Evolutionary conservation across 2,888 invertebrate species (phyloP), one percentile per base, ranked within the genome.

Genomic region (Brenthis ino): DNA sequence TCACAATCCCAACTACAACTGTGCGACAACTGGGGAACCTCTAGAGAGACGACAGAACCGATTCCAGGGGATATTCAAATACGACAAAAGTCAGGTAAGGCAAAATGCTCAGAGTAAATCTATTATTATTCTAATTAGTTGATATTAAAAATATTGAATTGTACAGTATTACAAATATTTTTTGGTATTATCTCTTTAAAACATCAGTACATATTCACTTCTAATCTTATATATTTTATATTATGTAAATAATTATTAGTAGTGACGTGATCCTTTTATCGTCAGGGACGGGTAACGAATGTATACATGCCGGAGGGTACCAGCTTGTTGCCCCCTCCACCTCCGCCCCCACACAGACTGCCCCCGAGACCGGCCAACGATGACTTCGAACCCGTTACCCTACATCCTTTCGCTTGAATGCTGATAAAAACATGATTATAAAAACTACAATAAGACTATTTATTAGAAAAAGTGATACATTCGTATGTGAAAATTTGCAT

Each of bases 1-100:
- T 87, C 96, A 97, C 57, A 98, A 98, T 91, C 98, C 98, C 4
- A 98, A 97, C 84, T 98, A 98, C 76, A 89, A 82, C 74, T 85
- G 87, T 83, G 95, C 95, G 77, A 94, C 94, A 55, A 93, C 92
- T 43, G 93, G 93, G 20, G 81, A 82, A 4, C 73, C 82, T 3
- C 68, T 73, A 33, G 87, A 89, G 50, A 84, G 89, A 5, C 81
- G 89, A 28, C 73, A 81, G 1, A 87, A 88, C 72, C 70, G 91
- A 12, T 89, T 93, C 75, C 93, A 94, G 80, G 88, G 94, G 82
- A 94, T 96, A 79, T 94, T 97, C 76, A 97, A 96, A 87, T 96
- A 96, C 80, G 97, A 97, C 79, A 96, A 95, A 80, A 94, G 94
- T 69, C 96, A 96, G 94, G 96, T 96, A 77, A 75, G 37, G 13